A percentile compares a stretch with the other conserved stretches of the same genome.
Evolutionary conservation across 2,797 vertebrate species (phyloP).

Genomic region (Pristis pectinata): DNA sequence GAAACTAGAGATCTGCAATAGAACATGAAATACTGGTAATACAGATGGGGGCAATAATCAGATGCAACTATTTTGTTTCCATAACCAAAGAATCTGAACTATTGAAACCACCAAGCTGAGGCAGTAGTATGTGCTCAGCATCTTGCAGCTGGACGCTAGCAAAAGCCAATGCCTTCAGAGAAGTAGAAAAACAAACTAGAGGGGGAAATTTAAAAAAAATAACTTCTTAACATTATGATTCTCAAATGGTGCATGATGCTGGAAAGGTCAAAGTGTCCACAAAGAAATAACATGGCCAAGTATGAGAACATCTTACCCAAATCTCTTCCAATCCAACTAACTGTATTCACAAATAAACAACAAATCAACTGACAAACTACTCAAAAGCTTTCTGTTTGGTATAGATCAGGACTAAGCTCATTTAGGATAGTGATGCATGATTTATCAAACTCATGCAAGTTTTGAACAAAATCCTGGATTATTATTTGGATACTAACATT

Average conservation of each 20-base stretch:
- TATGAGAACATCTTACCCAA: neutral
- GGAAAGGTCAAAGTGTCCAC: neutral
- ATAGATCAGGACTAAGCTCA: slow-evolving; percentile 45
- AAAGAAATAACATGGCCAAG: neutral
- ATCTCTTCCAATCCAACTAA: slow-evolving; percentile 34
- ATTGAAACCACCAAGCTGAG: neutral
- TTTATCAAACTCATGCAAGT: neutral
- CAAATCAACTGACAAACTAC: slow-evolving; percentile 54
- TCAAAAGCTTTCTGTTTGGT: slow-evolving; percentile 38
- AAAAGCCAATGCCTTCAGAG: neutral
- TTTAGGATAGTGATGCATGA: neutral
- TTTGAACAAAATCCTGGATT: neutral
- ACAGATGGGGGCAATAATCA: neutral
- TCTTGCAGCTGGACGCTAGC: neutral
- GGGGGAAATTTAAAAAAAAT: neutral
- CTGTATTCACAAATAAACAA: slow-evolving; percentile 50
- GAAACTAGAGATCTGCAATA: too few relatives aligned
- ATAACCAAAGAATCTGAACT: neutral
- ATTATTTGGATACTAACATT: neutral
- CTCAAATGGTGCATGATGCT: neutral
- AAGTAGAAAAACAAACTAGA: too few relatives aligned
- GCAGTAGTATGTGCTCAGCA: neutral
- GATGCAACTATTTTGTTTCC: neutral
- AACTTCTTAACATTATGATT: neutral
- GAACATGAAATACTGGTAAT: too few relatives aligned